Evolutionary conservation across 2,888 invertebrate genomes (phyloP).

Genomic region (Bembecia ichneumoniformis): DNA sequence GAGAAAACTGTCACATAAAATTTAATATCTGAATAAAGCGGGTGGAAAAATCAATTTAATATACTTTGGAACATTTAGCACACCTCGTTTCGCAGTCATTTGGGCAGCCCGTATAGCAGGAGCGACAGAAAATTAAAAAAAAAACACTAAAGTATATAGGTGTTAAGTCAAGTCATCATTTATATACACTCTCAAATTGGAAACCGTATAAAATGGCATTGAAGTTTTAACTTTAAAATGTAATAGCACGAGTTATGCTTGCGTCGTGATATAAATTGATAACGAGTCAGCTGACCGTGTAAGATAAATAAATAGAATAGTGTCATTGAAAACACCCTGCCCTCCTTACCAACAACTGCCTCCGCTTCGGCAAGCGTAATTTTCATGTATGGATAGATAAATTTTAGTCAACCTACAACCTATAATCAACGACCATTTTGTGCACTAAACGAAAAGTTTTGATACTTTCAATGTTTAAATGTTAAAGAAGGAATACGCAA

Average conservation of each 20-base stretch:
- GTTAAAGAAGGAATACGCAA: too few species aligned
- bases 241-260: not conserved
- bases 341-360: slow-evolving; percentile 27
- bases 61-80: too few species aligned
- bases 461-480: slow-evolving; percentile 17
- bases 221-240: not conserved
- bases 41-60: too few species aligned
- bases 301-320: slow-evolving; percentile 21
- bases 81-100: too few species aligned
- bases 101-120: too few species aligned
- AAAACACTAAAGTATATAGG: too few species aligned
- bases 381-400: slow-evolving; percentile 54
- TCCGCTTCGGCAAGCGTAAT: slow-evolving; percentile 17
- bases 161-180: too few species aligned
- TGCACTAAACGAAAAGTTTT: slow-evolving; percentile 19
- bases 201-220: too few species aligned
- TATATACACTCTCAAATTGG: too few species aligned
- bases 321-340: slow-evolving; percentile 62
- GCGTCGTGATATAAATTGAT: slow-evolving; percentile 32
- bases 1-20: too few species aligned
- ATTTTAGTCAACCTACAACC: slow-evolving; percentile 40
- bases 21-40: too few species aligned
- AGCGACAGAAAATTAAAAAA: too few species aligned
- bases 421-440: slow-evolving; percentile 11
- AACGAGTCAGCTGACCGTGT: slow-evolving; percentile 41